Evolutionary conservation across 2,113 vertebrate genomes (phyloP), one percentile per base, ranked within the genome.

Genomic region (Gobio gobio): DNA sequence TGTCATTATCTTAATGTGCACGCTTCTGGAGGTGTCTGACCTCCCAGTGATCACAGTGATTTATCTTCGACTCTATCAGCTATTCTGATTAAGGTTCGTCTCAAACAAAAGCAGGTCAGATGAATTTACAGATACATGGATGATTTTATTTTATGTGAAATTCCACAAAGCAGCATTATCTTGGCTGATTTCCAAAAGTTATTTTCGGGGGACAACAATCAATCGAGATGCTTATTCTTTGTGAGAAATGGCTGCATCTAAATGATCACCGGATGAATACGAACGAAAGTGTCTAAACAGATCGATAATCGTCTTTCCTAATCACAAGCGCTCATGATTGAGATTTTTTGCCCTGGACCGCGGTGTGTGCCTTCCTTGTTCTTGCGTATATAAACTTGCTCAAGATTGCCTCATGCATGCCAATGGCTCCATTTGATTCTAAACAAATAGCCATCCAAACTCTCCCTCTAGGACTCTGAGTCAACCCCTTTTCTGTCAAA

Each of bases 261-360:
- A 59, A 88, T 82, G 84, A 89, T 59, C 87, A 83, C 84, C 26
- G 56, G 64, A 77, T 61, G 80, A 87, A 89, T 84, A 80, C 59
- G 73, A 40, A 85, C 33, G 59, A 45, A 73, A 75, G 86, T 83
- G 84, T 75, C 88, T 89, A 83, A 89, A 89, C 86, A 89, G 89
- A 92, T 92, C 91, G 74, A 93, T 93, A 87, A 79, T 18, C 47
- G 87, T 86, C 88, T 76, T 78, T 49, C 77, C 89, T 89, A 88
- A 91, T 93, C 87, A 86, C 89, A 84, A 88, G 86, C 84, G 68
- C 74, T 87, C 83, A 75, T 89, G 89, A 91, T 89, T 89, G 89
- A 82, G 89, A 90, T 90, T 90, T 89, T 89, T 83, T 86, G 73
- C 84, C 82, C 45, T 43, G 64, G 78, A 84, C 82, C 22, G 1